Percentiles rank a stretch among this genome's conserved stretches.
Conservation (phyloP, 2,113 vertebrate genomes). For the Noctilio leporinus region DNA sequence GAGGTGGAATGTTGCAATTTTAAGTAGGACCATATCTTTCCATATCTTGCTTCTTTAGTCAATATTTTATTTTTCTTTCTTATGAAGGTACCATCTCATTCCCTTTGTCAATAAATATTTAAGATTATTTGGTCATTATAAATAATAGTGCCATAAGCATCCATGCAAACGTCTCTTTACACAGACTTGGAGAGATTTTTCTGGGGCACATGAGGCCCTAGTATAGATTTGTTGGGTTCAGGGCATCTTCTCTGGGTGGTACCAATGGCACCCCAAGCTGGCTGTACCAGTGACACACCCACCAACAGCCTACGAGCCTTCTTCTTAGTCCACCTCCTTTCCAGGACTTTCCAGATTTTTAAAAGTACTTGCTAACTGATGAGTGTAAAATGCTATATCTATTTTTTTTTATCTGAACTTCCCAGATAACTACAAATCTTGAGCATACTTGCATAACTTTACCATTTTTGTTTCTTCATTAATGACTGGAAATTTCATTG, state of each 20-base stretch:
- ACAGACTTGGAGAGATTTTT: background rate
- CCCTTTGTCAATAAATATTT: background rate
- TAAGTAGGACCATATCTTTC: background rate
- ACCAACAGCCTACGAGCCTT: background rate
- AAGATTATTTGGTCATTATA: background rate
- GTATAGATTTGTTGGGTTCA: background rate
- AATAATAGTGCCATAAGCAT: background rate
- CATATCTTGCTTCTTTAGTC: background rate
- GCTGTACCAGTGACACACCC: no score
- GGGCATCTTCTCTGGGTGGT: background rate
- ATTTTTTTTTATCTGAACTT: background rate
- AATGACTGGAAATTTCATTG: background rate
- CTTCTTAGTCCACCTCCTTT: background rate
- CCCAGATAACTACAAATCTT: background rate
- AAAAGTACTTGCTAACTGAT: background rate
- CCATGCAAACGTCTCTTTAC: background rate
- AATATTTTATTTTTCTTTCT: background rate
- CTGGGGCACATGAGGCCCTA: background rate
- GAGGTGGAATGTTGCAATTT: background rate
- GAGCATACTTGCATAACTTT: background rate
- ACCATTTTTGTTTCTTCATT: background rate
- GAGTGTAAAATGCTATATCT: background rate
- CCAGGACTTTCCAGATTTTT: background rate
- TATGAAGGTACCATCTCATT: background rate
- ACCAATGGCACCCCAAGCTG: background rate